phyloP scores from a whole-genome alignment of 2,797 vertebrate genomes.

The Knipowitschia caucasica region DNA sequence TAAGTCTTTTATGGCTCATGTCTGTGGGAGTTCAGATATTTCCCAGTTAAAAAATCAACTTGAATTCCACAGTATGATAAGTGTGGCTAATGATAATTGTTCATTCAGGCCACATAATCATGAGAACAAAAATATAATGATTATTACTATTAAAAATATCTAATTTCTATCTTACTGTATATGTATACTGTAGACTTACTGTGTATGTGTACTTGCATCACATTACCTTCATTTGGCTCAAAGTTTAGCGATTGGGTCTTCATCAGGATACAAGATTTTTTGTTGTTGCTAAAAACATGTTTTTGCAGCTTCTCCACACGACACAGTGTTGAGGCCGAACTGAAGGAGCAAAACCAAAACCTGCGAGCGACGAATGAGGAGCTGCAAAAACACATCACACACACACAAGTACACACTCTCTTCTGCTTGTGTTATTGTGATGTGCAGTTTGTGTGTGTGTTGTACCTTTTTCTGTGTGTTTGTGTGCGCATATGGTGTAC shows the following conservation, averaged over 20 bases:
- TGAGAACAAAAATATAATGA: background rate
- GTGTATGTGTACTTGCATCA: too few species aligned
- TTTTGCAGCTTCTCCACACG: conserved; percentile 65
- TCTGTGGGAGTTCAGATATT: too few species aligned
- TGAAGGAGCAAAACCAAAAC: conserved; percentile 79
- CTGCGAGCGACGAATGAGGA: conserved; percentile 75
- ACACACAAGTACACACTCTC: conserved; percentile 69
- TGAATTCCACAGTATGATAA: background rate
- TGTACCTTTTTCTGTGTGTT: too few species aligned
- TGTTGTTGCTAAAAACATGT: too few species aligned
- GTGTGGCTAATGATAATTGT: too few species aligned
- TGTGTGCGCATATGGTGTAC: background rate
- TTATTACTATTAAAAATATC: too few species aligned
- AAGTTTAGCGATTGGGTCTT: too few species aligned
- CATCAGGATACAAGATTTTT: too few species aligned
- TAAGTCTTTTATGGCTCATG: too few species aligned
- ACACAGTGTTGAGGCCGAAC: conserved; percentile 77
- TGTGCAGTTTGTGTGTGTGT: background rate
- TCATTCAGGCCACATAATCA: background rate
- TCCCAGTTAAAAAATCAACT: background rate
- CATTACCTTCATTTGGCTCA: too few species aligned
- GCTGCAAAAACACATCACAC: conserved; percentile 71
- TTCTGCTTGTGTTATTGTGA: background rate
- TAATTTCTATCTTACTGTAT: too few species aligned
- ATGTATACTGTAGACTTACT: too few species aligned